Conservation (phyloP, 2,888 invertebrate genomes). For the Enoplolaimus lenunculus region DNA sequence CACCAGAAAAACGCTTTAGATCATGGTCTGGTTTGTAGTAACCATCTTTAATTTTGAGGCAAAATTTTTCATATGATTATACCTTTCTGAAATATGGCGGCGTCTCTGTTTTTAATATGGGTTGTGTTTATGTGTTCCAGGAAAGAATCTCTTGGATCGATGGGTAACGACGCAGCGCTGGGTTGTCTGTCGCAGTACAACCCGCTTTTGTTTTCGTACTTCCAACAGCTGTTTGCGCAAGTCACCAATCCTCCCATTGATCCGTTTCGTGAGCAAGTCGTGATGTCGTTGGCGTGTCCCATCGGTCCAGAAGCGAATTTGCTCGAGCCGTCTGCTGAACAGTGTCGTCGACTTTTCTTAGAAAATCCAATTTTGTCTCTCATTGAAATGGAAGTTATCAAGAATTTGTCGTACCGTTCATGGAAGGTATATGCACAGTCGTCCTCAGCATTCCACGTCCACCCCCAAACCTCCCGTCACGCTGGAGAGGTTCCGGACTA, state of each 20-base stretch:
- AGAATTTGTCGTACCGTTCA: constrained; percentile 63
- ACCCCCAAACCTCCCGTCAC: too few species aligned
- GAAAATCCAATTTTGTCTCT: constrained; percentile 85
- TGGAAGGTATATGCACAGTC: constrained; percentile 55
- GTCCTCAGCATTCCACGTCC: too few species aligned
- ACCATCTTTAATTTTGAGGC: too few species aligned
- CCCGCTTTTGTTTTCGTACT: constrained; percentile 87
- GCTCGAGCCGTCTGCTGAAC: constrained; percentile 63
- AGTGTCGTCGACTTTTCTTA: constrained; percentile 76
- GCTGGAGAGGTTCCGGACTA: too few species aligned
- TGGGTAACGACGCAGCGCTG: constrained; percentile 96
- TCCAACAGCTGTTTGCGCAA: constrained; percentile 97
- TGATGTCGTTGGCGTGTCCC: constrained; percentile 93
- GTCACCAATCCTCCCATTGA: constrained; percentile 95
- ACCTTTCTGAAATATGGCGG: too few species aligned
- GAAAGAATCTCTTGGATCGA: constrained; percentile 93
- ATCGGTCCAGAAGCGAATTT: constrained; percentile 92
- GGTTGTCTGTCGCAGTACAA: constrained; percentile 90
- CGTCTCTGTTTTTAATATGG: too few species aligned
- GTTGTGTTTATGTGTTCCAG: too few species aligned
- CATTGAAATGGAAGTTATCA: constrained; percentile 71
- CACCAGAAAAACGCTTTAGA: too few species aligned
- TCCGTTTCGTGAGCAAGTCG: constrained; percentile 94
- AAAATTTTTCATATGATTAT: too few species aligned
- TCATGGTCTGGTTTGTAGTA: too few species aligned